Percentiles rank a stretch among this genome's conserved stretches.
Evolutionary conservation across 1,140 invertebrate species (phyloP).

Genomic region (Drosophila equinoxialis): DNA sequence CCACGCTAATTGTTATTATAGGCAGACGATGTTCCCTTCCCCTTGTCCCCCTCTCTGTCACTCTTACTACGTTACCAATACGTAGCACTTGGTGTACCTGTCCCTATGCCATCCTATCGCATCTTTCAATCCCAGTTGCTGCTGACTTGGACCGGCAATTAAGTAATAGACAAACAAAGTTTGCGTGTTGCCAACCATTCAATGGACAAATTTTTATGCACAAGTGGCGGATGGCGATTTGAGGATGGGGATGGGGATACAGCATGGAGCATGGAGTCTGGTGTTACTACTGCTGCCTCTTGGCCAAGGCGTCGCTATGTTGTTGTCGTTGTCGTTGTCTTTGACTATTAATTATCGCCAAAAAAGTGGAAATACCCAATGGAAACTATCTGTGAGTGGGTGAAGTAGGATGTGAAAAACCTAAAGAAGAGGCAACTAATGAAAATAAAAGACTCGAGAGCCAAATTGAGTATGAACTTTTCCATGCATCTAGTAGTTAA

Average conservation of each 20-base stretch:
- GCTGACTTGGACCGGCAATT: conserved; percentile 59
- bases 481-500: neutral
- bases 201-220: conserved; percentile 75
- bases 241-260: neutral
- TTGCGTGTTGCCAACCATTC: conserved; percentile 61
- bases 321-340: conserved; percentile 40
- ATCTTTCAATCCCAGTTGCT: conserved; percentile 15
- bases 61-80: neutral
- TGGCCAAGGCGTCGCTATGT: conserved; percentile 42
- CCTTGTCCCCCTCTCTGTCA: neutral
- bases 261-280: conserved; percentile 24
- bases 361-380: conserved; percentile 29
- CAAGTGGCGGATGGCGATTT: conserved; percentile 40
- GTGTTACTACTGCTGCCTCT: conserved; percentile 10
- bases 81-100: neutral
- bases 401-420: conserved; percentile 35
- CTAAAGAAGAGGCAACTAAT: conserved; percentile 13
- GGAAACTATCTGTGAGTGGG: conserved; percentile 48
- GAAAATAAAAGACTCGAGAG: conserved; percentile 23
- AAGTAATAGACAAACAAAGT: conserved; percentile 74
- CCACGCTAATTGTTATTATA: conserved; percentile 79
- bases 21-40: conserved; percentile 18
- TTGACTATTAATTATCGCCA: conserved; percentile 68
- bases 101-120: conserved; percentile 22
- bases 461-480: neutral